A percentile compares a stretch with the other conserved stretches of the same genome.
Evolutionary conservation across 1,140 invertebrate species (phyloP).

Genomic region (Plutomurus gul): DNA sequence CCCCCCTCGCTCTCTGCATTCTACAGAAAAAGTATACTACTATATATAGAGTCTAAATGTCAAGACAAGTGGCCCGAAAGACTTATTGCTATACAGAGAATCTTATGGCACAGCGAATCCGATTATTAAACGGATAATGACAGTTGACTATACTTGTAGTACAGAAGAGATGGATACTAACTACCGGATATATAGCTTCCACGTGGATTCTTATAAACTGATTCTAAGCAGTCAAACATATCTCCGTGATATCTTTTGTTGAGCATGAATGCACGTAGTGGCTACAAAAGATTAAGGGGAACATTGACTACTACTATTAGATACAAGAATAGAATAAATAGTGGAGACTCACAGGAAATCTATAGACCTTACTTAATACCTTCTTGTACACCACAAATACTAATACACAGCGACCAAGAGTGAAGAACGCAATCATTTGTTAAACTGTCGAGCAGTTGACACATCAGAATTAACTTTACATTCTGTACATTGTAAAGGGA

Average conservation of each 20-base stretch:
- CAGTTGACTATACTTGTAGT: not conserved
- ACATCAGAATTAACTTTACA: conserved; percentile 9
- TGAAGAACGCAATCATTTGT: not conserved
- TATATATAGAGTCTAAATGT: not conserved
- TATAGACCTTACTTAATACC: too few species aligned
- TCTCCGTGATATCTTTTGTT: not conserved
- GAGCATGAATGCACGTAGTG: not conserved
- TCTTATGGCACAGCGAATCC: not conserved
- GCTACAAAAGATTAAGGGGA: not conserved
- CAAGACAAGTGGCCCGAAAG: not conserved
- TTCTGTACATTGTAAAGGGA: not conserved
- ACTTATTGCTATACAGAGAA: not conserved
- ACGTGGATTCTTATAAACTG: too few species aligned
- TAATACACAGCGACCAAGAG: too few species aligned
- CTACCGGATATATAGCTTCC: too few species aligned
- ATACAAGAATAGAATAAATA: not conserved
- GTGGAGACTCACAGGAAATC: not conserved
- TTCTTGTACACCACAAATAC: too few species aligned
- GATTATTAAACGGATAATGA: conserved; percentile 15
- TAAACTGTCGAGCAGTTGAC: conserved; percentile 2
- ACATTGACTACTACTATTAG: not conserved
- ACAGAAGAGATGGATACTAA: not conserved
- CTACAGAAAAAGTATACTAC: not conserved
- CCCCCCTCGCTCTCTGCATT: too few species aligned
- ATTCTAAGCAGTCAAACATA: too few species aligned